These are phyloP conservation scores for Hydraecia micacea DNA, from an alignment of 2,888 invertebrate species.

Conservation along the genomic window DNA sequence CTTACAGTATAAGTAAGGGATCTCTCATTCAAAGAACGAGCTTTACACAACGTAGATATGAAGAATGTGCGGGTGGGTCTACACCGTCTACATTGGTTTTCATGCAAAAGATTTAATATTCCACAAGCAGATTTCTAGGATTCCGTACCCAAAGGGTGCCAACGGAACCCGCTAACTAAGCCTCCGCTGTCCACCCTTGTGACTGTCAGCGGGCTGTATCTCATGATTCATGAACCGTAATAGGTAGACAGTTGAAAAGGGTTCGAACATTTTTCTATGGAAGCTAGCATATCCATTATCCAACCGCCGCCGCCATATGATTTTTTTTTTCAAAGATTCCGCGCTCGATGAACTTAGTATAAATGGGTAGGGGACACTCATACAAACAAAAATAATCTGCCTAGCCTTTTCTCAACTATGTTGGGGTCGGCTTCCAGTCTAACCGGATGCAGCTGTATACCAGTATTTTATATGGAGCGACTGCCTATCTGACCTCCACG, in stretches of 20 bases:
- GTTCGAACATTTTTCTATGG: neutral
- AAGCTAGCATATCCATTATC: neutral
- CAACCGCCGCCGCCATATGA: neutral
- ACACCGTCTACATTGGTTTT: neutral
- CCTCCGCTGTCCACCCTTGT: neutral
- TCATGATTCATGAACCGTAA: neutral
- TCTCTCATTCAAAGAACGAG: too few relatives aligned
- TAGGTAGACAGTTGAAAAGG: neutral
- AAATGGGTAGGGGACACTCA: too few relatives aligned
- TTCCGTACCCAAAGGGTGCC: neutral
- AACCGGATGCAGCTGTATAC: too few relatives aligned
- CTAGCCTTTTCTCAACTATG: too few relatives aligned
- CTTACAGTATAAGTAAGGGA: too few relatives aligned
- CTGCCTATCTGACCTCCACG: too few relatives aligned
- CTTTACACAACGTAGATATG: too few relatives aligned
- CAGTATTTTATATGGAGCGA: too few relatives aligned
- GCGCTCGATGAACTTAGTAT: neutral
- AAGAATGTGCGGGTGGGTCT: too few relatives aligned
- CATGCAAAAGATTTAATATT: neutral
- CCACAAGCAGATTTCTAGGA: neutral
- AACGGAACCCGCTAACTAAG: neutral
- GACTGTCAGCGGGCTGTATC: neutral
- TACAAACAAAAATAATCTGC: too few relatives aligned
- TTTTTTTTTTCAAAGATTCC: neutral
- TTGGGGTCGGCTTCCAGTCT: too few relatives aligned